A percentile compares a stretch with the other conserved stretches of the same genome.
Conservation (phyloP, 2,888 invertebrate species). For the Leptinotarsa juncta region DNA sequence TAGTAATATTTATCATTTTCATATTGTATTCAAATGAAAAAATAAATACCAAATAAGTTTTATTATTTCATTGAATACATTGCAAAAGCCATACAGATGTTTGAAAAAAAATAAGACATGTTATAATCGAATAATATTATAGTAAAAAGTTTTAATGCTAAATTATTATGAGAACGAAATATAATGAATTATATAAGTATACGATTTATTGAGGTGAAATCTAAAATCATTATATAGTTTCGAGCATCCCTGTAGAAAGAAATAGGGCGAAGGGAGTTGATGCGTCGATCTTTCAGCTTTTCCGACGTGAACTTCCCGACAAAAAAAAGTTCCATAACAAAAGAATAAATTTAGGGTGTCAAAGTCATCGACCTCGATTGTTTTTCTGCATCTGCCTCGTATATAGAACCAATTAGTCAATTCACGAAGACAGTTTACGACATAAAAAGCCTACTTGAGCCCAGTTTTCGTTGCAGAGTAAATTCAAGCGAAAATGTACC, state of each 20-base stretch:
- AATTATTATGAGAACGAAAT: too few species aligned
- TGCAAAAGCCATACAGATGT: too few species aligned
- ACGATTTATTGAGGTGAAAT: too few species aligned
- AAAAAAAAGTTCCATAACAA: constrained; percentile 4
- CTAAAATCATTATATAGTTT: not conserved
- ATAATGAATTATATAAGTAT: too few species aligned
- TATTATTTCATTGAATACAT: too few species aligned
- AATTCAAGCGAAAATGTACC: constrained; percentile 39
- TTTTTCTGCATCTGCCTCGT: not conserved
- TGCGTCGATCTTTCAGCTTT: not conserved
- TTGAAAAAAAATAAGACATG: too few species aligned
- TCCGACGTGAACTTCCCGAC: not conserved
- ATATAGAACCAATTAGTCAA: constrained; percentile 5
- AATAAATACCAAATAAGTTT: too few species aligned
- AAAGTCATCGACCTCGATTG: constrained; percentile 4
- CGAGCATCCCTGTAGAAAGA: not conserved
- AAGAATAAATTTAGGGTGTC: constrained; percentile 7
- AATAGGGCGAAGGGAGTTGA: not conserved
- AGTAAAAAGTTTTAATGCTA: too few species aligned
- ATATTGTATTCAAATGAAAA: too few species aligned
- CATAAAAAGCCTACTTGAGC: constrained; percentile 15
- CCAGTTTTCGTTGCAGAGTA: constrained; percentile 15
- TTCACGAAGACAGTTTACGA: constrained; percentile 11
- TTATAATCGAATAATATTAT: too few species aligned
- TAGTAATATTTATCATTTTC: too few species aligned